These are phyloP conservation scores for Ceratosolen solmsi DNA, from an alignment of 1,140 invertebrate species.

Conservation along the genomic window DNA sequence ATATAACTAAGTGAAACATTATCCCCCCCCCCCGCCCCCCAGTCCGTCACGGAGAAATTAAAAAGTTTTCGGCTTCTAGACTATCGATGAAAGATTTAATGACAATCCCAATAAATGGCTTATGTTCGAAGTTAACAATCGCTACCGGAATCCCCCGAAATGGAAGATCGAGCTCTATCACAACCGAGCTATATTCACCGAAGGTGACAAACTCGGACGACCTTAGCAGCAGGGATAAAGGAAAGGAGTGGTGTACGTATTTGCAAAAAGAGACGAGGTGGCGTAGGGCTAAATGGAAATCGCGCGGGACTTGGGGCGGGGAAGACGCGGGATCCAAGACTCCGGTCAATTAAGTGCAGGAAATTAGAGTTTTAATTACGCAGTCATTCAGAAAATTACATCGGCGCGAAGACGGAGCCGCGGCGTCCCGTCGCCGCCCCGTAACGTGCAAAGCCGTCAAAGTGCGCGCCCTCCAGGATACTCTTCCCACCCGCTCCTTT, in stretches of 20 bases:
- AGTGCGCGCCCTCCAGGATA: not conserved
- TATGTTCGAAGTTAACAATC: too few species aligned
- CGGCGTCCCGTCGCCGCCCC: constrained; percentile 35
- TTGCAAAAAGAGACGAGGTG: constrained; percentile 40
- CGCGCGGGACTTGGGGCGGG: constrained; percentile 34
- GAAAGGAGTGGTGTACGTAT: constrained; percentile 7
- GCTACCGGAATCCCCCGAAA: too few species aligned
- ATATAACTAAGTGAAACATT: too few species aligned
- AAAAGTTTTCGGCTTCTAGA: too few species aligned
- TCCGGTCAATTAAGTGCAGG: constrained; percentile 75
- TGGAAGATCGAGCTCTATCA: too few species aligned
- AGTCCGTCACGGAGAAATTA: too few species aligned
- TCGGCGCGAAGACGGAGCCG: constrained; percentile 61
- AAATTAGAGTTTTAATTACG: constrained; percentile 76
- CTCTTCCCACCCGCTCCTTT: not conserved
- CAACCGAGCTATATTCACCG: too few species aligned
- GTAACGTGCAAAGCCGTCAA: constrained; percentile 49
- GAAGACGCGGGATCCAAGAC: constrained; percentile 60
- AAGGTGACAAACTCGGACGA: too few species aligned
- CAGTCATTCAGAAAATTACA: constrained; percentile 76
- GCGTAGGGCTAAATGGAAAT: constrained; percentile 42
- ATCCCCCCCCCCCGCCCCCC: too few species aligned
- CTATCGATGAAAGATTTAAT: too few species aligned
- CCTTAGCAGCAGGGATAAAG: too few species aligned
- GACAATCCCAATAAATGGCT: too few species aligned